Percentiles rank a stretch among this genome's conserved stretches.
Conservation (phyloP, 2,888 invertebrate genomes). For the Bombylius major region DNA sequence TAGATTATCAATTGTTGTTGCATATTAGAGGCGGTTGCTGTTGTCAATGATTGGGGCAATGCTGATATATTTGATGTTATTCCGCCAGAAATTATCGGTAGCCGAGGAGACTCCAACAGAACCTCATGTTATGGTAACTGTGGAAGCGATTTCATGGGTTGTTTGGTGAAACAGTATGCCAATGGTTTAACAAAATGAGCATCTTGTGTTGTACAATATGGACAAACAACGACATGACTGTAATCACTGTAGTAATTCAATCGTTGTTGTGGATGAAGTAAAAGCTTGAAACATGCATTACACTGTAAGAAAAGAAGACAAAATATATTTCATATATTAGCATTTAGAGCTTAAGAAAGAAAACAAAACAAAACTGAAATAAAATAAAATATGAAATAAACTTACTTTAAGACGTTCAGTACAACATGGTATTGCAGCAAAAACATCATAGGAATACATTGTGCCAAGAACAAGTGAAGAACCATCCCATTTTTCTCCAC, state of each 20-base stretch:
- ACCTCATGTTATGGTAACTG: slow-evolving; percentile 83
- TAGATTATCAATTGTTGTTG: too few relatives aligned
- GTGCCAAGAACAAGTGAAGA: slow-evolving; percentile 88
- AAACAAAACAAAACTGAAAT: not conserved
- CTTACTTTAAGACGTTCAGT: slow-evolving; percentile 79
- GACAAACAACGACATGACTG: slow-evolving; percentile 82
- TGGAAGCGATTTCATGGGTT: slow-evolving; percentile 52
- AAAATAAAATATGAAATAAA: not conserved
- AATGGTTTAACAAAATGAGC: slow-evolving; percentile 92
- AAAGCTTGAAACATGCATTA: slow-evolving; percentile 80
- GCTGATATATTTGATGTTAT: too few relatives aligned
- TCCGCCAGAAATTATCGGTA: slow-evolving; percentile 19
- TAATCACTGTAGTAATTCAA: slow-evolving; percentile 91
- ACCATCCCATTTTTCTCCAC: slow-evolving; percentile 82
- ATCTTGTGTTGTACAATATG: slow-evolving; percentile 80
- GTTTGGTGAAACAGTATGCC: slow-evolving; percentile 69
- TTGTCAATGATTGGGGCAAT: too few relatives aligned
- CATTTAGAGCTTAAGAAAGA: not conserved
- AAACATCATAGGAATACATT: slow-evolving; percentile 97
- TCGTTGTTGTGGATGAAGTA: slow-evolving; percentile 74
- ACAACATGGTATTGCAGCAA: slow-evolving; percentile 95
- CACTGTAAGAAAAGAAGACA: slow-evolving; percentile 49
- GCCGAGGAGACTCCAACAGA: slow-evolving; percentile 47
- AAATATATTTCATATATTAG: not conserved
- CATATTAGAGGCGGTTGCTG: too few relatives aligned